Evolutionary conservation across 2,113 vertebrate species (phyloP), one percentile per base, ranked within the genome.

Genomic region (Tapirus terrestris): DNA sequence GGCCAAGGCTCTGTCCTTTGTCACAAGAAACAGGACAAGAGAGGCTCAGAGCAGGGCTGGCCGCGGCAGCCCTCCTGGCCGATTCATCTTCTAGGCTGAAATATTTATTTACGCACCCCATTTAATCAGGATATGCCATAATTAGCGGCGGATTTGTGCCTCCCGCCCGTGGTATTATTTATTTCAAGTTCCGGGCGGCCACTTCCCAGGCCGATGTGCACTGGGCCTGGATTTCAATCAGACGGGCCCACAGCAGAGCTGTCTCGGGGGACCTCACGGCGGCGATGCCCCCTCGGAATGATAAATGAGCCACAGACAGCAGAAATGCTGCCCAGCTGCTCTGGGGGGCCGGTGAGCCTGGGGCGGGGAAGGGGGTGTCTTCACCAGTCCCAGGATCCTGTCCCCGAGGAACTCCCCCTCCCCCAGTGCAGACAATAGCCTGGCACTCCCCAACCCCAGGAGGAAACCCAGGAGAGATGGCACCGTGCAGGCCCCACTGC

Each of bases 121-220:
- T 97, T 97, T 96, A 96, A 95, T 97, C 97, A 97, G 97, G 97
- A 97, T 93, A 85, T 85, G 94, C 95, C 9, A 2, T 95, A 98
- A 98, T 98, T 98, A 97, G 97, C 48, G 0, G 96, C 72, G 84
- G 97, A 98, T 98, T 85, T 97, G 97, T 97, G 97, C 87, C 98
- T 98, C 90, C 96, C 96, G 96, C 95, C 75, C 27, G 2, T 2
- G 6, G 80, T 82, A 75, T 98, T 98, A 98, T 98, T 98, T 96
- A 98, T 97, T 96, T 94, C 20, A 5, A 93, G 88, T 95, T 97
- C 96, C 16, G 7, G 60, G 89, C 23, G 4, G 89, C 86, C 95
- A 80, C 86, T 94, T 96, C n/a, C 43, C 6, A 53, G 70, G 93
- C 95, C 0, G 21, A 81, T 86, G 65, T 63, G 89, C n/a, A 43